Evolutionary conservation across 1,140 invertebrate species (phyloP).

Genomic region (Augochlora pura): DNA sequence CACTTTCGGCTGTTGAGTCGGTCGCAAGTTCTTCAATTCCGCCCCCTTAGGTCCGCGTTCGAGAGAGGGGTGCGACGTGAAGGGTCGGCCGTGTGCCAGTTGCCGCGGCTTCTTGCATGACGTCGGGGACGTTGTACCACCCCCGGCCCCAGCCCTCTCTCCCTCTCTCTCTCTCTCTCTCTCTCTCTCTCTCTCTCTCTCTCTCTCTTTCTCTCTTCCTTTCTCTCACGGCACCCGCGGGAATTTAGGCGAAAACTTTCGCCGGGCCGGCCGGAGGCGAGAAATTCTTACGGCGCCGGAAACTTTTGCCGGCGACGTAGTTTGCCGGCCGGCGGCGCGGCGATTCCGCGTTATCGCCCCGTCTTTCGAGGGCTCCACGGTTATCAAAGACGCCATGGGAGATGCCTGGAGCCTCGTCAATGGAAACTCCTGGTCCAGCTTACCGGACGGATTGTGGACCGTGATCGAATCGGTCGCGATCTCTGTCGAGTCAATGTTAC

Average conservation of each 20-base stretch:
- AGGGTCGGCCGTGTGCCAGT: background rate
- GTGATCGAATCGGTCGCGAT: background rate
- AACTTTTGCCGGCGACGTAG: conserved; percentile 65
- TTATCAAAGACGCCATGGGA: conserved; percentile 40
- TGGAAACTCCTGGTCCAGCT: background rate
- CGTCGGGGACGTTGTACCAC: background rate
- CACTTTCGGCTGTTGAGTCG: conserved; percentile 3
- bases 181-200: background rate
- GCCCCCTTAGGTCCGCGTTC: conserved; percentile 7
- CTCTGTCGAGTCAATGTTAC: background rate
- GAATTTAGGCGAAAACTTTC: conserved; percentile 67
- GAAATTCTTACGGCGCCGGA: conserved; percentile 67
- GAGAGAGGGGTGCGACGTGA: background rate
- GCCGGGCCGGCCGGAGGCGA: conserved; percentile 47
- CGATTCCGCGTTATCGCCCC: conserved; percentile 63
- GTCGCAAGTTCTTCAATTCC: conserved; percentile 9
- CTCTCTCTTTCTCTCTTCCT: conserved; percentile 21
- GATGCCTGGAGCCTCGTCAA: conserved; percentile 14
- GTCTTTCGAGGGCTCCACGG: conserved; percentile 38
- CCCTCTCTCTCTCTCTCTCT: no score
- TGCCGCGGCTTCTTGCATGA: conserved; percentile 33
- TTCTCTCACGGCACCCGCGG: conserved; percentile 65
- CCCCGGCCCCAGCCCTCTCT: no score
- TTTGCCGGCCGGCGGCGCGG: conserved; percentile 52
- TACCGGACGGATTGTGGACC: background rate